These are phyloP conservation scores for Anolis sagrei DNA, from an alignment of 2,113 vertebrate genomes.

Conservation along the genomic window DNA sequence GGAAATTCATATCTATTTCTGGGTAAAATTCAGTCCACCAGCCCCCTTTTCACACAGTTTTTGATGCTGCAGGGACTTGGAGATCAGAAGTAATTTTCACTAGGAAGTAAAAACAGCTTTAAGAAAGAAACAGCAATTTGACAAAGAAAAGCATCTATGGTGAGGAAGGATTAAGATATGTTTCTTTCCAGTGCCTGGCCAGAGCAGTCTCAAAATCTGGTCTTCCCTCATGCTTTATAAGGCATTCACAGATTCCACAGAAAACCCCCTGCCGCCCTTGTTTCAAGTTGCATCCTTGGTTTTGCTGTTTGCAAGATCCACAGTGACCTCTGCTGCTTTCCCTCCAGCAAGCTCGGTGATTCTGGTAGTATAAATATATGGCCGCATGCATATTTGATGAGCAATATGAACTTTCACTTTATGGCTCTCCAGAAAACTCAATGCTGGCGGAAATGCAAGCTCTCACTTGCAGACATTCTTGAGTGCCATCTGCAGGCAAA, in stretches of 20 bases:
- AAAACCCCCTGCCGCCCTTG: background rate
- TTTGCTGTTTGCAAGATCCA: conserved; percentile 10
- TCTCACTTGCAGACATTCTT: conserved; percentile 58
- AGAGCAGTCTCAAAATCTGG: background rate
- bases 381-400: background rate
- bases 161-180: background rate
- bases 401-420: background rate
- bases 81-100: background rate
- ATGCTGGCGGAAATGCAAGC: rapidly evolving
- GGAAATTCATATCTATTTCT: background rate
- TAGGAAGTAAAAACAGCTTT: background rate
- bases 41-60: background rate
- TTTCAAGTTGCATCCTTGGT: background rate
- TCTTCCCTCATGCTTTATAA: background rate
- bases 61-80: background rate
- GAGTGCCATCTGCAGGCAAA: conserved; percentile 77
- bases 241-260: background rate
- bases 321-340: conserved; percentile 66
- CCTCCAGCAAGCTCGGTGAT: conserved; percentile 25
- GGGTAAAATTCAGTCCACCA: background rate
- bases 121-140: background rate
- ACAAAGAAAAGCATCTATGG: background rate
- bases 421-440: rapidly evolving
- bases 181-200: background rate
- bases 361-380: background rate